phyloP scores from a whole-genome alignment of 1,140 invertebrate species.

The Acromyrmex charruanus region DNA sequence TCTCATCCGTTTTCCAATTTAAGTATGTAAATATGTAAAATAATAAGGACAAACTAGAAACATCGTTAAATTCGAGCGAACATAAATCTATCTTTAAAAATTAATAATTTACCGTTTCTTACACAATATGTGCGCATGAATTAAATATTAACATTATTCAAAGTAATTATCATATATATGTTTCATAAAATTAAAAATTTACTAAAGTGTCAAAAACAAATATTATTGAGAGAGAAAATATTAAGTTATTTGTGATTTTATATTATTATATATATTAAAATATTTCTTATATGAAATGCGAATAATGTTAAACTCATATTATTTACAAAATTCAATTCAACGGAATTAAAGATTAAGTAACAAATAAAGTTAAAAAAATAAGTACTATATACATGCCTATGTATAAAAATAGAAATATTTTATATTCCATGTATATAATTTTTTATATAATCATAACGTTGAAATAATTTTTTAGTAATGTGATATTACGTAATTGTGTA shows the following conservation, averaged over 20 bases:
- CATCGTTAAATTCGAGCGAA: not conserved
- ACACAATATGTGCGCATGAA: not conserved
- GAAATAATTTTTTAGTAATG: not conserved
- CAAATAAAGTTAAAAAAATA: not conserved
- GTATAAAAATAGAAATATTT: not conserved
- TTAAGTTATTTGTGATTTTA: not conserved
- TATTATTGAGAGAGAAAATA: not conserved
- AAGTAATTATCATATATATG: not conserved
- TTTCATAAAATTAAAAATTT: not conserved
- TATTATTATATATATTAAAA: not conserved
- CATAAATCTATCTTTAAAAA: not conserved
- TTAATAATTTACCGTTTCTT: constrained; percentile 6
- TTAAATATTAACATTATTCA: constrained; percentile 3
- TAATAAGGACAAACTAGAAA: constrained; percentile 42
- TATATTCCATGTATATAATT: not conserved
- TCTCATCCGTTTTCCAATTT: constrained; percentile 29
- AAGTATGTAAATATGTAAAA: constrained; percentile 13
- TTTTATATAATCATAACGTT: not conserved
- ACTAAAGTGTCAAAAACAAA: not conserved
- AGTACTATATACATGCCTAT: not conserved
- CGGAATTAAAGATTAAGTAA: too few relatives aligned
- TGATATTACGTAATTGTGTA: not conserved
- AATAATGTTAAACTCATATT: constrained; percentile 16
- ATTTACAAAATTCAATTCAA: not conserved
- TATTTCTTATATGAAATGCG: not conserved